Percentiles rank a stretch among this genome's conserved stretches.
These are phyloP conservation scores for Grammomys surdaster DNA, from an alignment of 2,113 vertebrate species.

Conservation along the genomic window DNA sequence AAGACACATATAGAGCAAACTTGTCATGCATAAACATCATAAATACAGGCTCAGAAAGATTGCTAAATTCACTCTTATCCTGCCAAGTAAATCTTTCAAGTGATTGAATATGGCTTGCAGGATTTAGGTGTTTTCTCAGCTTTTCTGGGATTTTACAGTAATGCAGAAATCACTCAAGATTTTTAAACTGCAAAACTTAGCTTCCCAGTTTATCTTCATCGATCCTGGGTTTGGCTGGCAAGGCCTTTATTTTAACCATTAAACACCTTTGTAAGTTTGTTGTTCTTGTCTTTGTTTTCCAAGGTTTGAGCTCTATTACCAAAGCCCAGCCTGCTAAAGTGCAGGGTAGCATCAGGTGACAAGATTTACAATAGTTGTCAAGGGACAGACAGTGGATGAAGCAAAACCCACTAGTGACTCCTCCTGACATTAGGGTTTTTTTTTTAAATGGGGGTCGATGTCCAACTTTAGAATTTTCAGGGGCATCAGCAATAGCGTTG, in stretches of 20 bases:
- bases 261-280: slow-evolving; percentile 51
- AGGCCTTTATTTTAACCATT: slow-evolving; percentile 53
- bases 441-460: not conserved
- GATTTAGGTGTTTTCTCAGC: slow-evolving; percentile 35
- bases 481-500: slow-evolving; percentile 57
- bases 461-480: slow-evolving; percentile 54
- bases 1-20: not conserved
- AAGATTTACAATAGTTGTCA: slow-evolving; percentile 56
- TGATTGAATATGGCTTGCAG: not conserved
- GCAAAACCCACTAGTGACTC: slow-evolving; percentile 40
- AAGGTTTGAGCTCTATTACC: slow-evolving; percentile 4
- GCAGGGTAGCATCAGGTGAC: not conserved
- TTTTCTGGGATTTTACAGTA: slow-evolving; percentile 44
- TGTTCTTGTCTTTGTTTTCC: slow-evolving; percentile 50
- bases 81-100: slow-evolving; percentile 47
- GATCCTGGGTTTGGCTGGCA: not conserved
- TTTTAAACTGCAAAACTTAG: slow-evolving; percentile 55
- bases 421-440: slow-evolving; percentile 56
- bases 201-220: slow-evolving; percentile 52
- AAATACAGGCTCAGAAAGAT: not conserved
- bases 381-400: slow-evolving; percentile 25
- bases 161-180: slow-evolving; percentile 42
- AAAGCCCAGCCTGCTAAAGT: not conserved
- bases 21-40: not conserved
- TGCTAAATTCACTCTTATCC: slow-evolving; percentile 21